These are phyloP conservation scores for Rhagium mordax DNA, from an alignment of 2,888 invertebrate genomes.

Conservation along the genomic window DNA sequence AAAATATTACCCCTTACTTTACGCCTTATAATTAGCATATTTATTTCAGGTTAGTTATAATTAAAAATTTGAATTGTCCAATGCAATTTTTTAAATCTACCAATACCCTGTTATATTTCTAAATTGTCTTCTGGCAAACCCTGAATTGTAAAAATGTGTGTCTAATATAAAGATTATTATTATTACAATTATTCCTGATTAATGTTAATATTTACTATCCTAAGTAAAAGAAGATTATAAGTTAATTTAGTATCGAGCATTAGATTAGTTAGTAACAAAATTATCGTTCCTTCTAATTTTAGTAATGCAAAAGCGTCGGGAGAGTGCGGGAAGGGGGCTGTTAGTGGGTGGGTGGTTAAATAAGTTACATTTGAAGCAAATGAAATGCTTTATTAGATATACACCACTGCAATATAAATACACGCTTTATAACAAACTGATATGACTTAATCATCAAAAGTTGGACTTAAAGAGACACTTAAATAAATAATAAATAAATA, in stretches of 20 bases:
- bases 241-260: neutral
- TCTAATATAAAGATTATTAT: too few relatives aligned
- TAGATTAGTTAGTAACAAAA: neutral
- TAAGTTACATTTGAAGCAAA: conserved; percentile 65
- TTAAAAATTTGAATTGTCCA: too few relatives aligned
- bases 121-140: too few relatives aligned
- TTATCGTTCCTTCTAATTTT: neutral
- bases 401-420: conserved; percentile 72
- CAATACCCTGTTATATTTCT: too few relatives aligned
- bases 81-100: too few relatives aligned
- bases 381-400: conserved; percentile 71
- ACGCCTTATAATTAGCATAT: too few relatives aligned
- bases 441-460: conserved; percentile 71
- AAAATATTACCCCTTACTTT: conserved; percentile 1
- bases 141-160: too few relatives aligned
- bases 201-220: neutral
- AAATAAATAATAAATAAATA: conserved; percentile 65
- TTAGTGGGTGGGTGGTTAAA: conserved; percentile 36
- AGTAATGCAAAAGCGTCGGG: neutral
- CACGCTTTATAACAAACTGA: conserved; percentile 72
- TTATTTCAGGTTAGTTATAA: too few relatives aligned
- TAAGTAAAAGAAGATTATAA: too few relatives aligned
- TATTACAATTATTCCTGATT: too few relatives aligned
- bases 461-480: conserved; percentile 66
- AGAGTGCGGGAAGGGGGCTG: conserved; percentile 2